phyloP scores from a whole-genome alignment of 2,113 vertebrate genomes.

The Microtus oregoni region DNA sequence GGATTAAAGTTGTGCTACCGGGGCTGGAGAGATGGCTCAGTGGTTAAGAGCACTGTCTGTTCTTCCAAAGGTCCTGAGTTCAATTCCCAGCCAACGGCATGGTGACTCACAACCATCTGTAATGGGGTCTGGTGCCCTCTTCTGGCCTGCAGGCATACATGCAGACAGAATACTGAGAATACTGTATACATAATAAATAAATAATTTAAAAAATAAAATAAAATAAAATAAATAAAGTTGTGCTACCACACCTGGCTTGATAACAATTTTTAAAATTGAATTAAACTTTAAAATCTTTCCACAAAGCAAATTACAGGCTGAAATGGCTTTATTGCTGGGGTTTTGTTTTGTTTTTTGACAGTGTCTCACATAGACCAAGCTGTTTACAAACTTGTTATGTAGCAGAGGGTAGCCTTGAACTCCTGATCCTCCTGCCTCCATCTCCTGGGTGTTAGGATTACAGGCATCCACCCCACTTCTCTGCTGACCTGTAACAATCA shows the following conservation, averaged over 20 bases:
- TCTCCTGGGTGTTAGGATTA: background rate
- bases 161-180: too few relatives aligned
- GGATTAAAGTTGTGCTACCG: background rate
- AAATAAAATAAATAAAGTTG: too few relatives aligned
- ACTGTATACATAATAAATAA: too few relatives aligned
- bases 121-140: too few relatives aligned
- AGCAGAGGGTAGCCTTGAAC: background rate
- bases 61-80: too few relatives aligned
- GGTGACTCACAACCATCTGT: too few relatives aligned
- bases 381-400: background rate
- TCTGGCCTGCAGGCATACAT: too few relatives aligned
- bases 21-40: too few relatives aligned
- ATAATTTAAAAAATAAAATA: too few relatives aligned
- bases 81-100: too few relatives aligned
- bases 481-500: background rate
- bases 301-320: background rate
- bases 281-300: background rate
- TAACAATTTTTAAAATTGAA: background rate
- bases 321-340: background rate
- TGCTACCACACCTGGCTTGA: background rate
- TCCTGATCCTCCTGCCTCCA: background rate
- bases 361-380: background rate
- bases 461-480: background rate
- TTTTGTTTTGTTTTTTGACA: background rate
- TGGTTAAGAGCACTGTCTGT: too few relatives aligned